Percentiles rank a stretch among this genome's conserved stretches.
These are phyloP conservation scores for Hoplias malabaricus DNA, from an alignment of 2,113 vertebrate genomes.

Conservation along the genomic window DNA sequence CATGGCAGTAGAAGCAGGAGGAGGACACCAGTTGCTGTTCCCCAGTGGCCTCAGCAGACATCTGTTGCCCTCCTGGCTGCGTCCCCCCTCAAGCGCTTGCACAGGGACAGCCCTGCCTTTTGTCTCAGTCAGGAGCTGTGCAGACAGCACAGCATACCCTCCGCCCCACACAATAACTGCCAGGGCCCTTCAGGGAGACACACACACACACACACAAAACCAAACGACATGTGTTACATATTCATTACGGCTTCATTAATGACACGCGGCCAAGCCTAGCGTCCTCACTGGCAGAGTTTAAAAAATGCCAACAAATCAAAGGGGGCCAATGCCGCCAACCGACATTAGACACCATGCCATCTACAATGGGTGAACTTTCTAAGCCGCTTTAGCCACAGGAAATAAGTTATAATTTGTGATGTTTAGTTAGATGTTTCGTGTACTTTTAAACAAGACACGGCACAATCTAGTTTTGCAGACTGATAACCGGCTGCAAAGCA, in stretches of 20 bases:
- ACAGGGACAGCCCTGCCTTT: constrained; percentile 9
- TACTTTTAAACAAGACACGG: too few species aligned
- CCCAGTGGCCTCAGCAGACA: constrained; percentile 90
- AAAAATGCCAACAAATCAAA: constrained; percentile 60
- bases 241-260: constrained; percentile 81
- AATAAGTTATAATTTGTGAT: too few species aligned
- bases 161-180: constrained; percentile 80
- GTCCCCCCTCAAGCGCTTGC: constrained; percentile 30
- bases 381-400: not conserved
- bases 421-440: too few species aligned
- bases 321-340: not conserved
- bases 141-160: constrained; percentile 72
- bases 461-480: too few species aligned
- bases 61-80: constrained; percentile 88
- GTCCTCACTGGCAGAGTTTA: constrained; percentile 49
- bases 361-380: not conserved
- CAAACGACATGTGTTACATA: constrained; percentile 83
- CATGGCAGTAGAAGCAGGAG: constrained; percentile 81
- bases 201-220: constrained; percentile 42
- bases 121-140: constrained; percentile 53
- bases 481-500: too few species aligned
- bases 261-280: constrained; percentile 13
- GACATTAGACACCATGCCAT: constrained; percentile 59
- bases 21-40: constrained; percentile 88
- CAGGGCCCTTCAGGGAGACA: constrained; percentile 63